Evolutionary conservation across 2,888 invertebrate genomes (phyloP), one percentile per base, ranked within the genome.

Genomic region (Eledona agricola): DNA sequence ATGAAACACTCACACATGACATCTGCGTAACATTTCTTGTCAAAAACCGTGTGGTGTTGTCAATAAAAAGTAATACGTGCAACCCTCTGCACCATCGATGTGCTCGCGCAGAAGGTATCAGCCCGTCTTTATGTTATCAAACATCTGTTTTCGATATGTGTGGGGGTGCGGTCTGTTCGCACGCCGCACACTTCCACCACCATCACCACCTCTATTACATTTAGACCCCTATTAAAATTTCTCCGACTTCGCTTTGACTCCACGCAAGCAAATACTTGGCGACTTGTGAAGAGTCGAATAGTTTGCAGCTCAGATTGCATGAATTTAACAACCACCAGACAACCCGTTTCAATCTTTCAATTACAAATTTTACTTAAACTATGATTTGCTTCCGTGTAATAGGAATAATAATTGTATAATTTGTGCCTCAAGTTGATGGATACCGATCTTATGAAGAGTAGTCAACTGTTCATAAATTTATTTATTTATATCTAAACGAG

Each of bases 1-100:
- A 40, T 40, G 40, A 40, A 40, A 40, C 40, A 19, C 26, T 28
- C 12, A 40, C 40, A 40, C 28, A 40, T 40, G 40, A 40, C 40
- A 40, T 40, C 40, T 40, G 40, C 28, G 40, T 40, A 28, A 40
- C 12, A 16, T 12, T 28, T 40, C 28, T 28, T 28, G 28, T 28
- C 40, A 40, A 40, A 40, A 40, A 40, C 40, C 40, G 20, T 40
- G 19, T 28, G 28, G n/a, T n/a, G n/a, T n/a, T n/a, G n/a, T 40
- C 40, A 40, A 26, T 26, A 26, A 28, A 28, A 40, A 40, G 12
- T 11, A 6, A 19, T 11, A 12, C 38, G 28, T n/a, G n/a, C n/a
- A n/a, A 28, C 40, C 19, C 28, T 25, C 4, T 19, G 31, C 15
- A 40, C 26, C 20, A 28, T 40, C 40, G 40, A 40, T 20, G 12